These are phyloP conservation scores for Emydura subglobosa DNA, from an alignment of 2,113 vertebrate genomes.

Conservation along the genomic window DNA sequence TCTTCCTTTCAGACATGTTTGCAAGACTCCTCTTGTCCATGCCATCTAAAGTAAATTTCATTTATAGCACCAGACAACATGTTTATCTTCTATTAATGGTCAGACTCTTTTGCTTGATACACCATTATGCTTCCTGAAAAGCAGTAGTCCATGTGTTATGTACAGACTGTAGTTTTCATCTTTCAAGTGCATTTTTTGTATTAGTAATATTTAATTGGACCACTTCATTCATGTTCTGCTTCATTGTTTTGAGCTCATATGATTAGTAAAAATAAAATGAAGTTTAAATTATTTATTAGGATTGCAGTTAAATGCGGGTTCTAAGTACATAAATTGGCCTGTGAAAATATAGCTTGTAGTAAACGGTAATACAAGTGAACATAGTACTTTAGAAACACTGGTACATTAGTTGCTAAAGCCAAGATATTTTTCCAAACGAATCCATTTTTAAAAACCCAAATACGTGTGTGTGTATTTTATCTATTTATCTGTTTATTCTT, in stretches of 20 bases:
- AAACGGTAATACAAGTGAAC: not conserved
- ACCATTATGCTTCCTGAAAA: not conserved
- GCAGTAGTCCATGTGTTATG: not conserved
- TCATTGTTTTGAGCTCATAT: not conserved
- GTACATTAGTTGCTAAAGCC: not conserved
- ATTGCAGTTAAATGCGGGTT: not conserved
- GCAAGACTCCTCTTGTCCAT: not conserved
- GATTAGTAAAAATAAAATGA: not conserved
- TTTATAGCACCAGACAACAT: not conserved
- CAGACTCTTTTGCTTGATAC: not conserved
- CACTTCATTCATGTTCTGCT: not conserved
- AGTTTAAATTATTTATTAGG: not conserved
- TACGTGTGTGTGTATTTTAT: not conserved
- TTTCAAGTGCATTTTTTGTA: not conserved
- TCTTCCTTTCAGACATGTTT: not conserved
- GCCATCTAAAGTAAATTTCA: not conserved
- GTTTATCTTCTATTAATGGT: not conserved
- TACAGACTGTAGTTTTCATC: not conserved
- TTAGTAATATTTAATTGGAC: not conserved
- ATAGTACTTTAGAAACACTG: not conserved
- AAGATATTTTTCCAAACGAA: not conserved
- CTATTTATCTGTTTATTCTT: too few relatives aligned
- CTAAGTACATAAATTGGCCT: not conserved
- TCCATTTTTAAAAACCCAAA: not conserved
- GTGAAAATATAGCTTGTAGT: not conserved